A percentile compares a stretch with the other conserved stretches of the same genome.
These are phyloP conservation scores for Kryptopterus vitreolus DNA, from an alignment of 2,797 vertebrate species.

Conservation along the genomic window DNA sequence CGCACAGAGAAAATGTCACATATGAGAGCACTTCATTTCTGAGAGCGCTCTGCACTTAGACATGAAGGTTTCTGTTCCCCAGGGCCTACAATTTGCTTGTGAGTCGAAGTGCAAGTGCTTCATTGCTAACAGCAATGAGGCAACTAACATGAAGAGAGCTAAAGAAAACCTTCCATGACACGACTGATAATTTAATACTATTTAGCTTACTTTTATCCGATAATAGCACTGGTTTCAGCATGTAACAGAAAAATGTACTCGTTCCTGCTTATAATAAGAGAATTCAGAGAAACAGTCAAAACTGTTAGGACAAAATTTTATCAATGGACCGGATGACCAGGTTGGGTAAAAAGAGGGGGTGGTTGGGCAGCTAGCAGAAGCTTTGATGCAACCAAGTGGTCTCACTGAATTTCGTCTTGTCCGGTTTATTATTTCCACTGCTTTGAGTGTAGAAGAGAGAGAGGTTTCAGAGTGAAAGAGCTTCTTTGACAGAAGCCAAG, in stretches of 20 bases:
- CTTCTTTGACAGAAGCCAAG: conserved; percentile 41
- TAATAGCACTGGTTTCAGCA: background rate
- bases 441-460: conserved; percentile 37
- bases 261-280: background rate
- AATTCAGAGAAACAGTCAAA: background rate
- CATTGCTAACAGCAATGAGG: background rate
- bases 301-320: background rate
- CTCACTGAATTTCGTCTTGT: conserved; percentile 32
- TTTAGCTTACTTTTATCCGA: background rate
- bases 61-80: background rate
- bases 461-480: conserved; percentile 38
- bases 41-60: background rate
- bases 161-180: background rate
- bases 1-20: background rate
- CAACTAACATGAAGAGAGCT: background rate
- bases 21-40: background rate
- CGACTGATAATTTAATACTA: background rate
- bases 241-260: background rate
- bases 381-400: conserved; percentile 8
- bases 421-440: conserved; percentile 37
- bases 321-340: background rate
- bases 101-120: background rate
- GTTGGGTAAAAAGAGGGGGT: background rate
- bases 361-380: background rate
- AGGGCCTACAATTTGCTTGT: background rate